These are phyloP conservation scores for Natator depressus DNA, from an alignment of 2,113 vertebrate genomes.

Conservation along the genomic window DNA sequence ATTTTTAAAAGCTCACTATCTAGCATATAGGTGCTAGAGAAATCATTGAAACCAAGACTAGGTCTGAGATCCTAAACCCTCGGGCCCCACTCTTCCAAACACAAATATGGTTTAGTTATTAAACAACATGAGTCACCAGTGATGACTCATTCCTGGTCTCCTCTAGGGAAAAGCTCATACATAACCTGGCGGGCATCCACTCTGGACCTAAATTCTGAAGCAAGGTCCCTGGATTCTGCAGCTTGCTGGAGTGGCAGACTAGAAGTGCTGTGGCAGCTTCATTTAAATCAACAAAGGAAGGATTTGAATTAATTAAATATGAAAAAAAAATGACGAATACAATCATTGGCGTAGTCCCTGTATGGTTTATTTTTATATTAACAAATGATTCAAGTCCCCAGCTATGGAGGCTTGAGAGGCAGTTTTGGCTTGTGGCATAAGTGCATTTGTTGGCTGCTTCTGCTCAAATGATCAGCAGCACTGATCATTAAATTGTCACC, in stretches of 20 bases:
- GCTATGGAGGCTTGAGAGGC: not conserved
- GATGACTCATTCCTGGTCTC: not conserved
- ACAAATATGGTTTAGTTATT: not conserved
- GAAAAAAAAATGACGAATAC: not conserved
- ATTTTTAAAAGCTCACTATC: not conserved
- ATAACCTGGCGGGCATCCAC: not conserved
- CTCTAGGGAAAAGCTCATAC: not conserved
- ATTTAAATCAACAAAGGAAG: not conserved
- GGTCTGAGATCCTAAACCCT: not conserved
- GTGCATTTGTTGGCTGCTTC: not conserved
- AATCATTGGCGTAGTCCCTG: not conserved
- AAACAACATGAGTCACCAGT: not conserved
- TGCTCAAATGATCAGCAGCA: not conserved
- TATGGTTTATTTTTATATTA: not conserved
- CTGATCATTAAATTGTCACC: not conserved
- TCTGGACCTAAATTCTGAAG: not conserved
- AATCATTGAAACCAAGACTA: not conserved
- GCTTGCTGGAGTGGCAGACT: not conserved
- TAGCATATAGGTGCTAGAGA: not conserved
- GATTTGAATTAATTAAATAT: not conserved
- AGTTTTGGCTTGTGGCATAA: not conserved
- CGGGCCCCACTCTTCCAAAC: not conserved
- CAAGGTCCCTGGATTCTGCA: not conserved
- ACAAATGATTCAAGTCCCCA: not conserved
- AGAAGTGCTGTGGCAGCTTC: not conserved